Conservation (phyloP, 2,113 vertebrate species). For the Tor tambroides region DNA sequence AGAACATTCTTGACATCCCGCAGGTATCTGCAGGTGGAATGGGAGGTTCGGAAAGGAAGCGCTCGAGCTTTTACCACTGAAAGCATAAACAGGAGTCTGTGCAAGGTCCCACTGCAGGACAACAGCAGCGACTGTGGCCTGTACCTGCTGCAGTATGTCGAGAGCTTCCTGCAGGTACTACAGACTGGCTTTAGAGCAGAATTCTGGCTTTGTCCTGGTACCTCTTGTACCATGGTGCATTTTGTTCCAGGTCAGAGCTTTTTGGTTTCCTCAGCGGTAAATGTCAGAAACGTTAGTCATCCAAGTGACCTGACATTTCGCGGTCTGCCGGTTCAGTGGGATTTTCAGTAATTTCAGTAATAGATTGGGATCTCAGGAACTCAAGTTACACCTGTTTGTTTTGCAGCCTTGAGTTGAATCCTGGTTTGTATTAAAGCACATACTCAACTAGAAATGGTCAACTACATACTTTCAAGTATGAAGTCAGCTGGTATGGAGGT, state of each 20-base stretch:
- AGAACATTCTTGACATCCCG: slow-evolving; percentile 12
- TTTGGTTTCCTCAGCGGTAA: background rate
- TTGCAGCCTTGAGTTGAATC: background rate
- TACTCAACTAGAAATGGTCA: background rate
- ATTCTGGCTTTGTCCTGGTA: background rate
- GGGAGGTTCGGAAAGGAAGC: slow-evolving; percentile 83
- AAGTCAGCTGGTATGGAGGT: background rate
- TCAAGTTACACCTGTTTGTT: background rate
- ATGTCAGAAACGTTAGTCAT: background rate
- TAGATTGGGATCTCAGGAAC: background rate
- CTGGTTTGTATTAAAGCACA: background rate
- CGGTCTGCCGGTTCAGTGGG: background rate
- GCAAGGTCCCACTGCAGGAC: slow-evolving; percentile 92
- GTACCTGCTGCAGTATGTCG: slow-evolving; percentile 93
- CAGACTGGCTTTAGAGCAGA: background rate
- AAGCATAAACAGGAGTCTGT: slow-evolving; percentile 77
- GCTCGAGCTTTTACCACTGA: slow-evolving; percentile 79
- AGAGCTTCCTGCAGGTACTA: slow-evolving; percentile 91
- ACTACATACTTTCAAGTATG: background rate
- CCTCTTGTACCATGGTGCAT: background rate
- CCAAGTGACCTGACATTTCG: background rate
- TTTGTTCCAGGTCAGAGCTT: background rate
- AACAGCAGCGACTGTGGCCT: slow-evolving; percentile 96
- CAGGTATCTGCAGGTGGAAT: slow-evolving; percentile 93
- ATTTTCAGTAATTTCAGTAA: background rate